Evolutionary conservation across 2,888 invertebrate species (phyloP).

Genomic region (Folsomia candida): DNA sequence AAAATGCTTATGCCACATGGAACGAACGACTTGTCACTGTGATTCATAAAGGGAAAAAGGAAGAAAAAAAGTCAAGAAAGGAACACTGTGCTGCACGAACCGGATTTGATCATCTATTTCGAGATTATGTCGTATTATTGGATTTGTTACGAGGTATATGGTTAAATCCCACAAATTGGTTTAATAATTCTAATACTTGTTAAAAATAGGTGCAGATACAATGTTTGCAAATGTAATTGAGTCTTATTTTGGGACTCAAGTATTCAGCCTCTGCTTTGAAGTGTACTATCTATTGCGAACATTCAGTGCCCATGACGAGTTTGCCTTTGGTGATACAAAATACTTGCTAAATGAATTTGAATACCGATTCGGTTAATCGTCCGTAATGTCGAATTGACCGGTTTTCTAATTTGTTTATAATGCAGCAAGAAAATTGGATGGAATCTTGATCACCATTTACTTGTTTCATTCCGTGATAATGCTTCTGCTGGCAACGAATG

Average conservation of each 20-base stretch:
- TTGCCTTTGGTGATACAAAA: not conserved
- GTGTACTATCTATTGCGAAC: slow-evolving; percentile 38
- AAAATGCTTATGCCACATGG: slow-evolving; percentile 39
- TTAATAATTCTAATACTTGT: too few relatives aligned
- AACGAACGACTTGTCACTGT: slow-evolving; percentile 42
- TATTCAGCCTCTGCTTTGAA: slow-evolving; percentile 42
- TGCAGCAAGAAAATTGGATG: slow-evolving; percentile 29
- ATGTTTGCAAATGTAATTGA: slow-evolving; percentile 41
- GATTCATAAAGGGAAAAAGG: slow-evolving; percentile 32
- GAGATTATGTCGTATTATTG: slow-evolving; percentile 40
- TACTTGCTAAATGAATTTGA: too few relatives aligned
- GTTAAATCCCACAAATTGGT: too few relatives aligned
- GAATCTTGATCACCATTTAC: slow-evolving; percentile 22
- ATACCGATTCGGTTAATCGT: too few relatives aligned
- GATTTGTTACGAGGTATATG: slow-evolving; percentile 44
- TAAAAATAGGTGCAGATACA: slow-evolving; percentile 38
- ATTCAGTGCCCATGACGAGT: slow-evolving; percentile 6
- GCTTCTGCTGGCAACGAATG: slow-evolving; percentile 23
- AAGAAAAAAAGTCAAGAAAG: slow-evolving; percentile 22
- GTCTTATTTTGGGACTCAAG: slow-evolving; percentile 39
- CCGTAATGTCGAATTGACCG: too few relatives aligned
- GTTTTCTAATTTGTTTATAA: too few relatives aligned
- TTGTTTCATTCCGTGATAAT: slow-evolving; percentile 29
- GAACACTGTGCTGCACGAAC: slow-evolving; percentile 28
- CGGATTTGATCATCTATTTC: slow-evolving; percentile 40